Evolutionary conservation across 2,888 invertebrate genomes (phyloP).

Genomic region (Melanostoma mellinum): DNA sequence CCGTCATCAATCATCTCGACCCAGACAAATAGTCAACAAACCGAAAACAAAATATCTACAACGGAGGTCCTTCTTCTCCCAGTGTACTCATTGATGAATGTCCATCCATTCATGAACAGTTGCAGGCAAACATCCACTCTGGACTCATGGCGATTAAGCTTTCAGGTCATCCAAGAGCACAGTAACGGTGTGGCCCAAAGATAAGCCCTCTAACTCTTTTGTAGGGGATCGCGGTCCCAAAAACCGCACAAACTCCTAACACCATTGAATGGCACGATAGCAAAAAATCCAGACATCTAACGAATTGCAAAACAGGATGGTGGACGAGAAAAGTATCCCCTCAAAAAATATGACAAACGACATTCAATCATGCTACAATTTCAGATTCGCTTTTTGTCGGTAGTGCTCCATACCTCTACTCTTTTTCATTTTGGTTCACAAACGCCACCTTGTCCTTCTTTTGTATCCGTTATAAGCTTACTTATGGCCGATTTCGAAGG

Average conservation of each 20-base stretch:
- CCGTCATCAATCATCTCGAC: slow-evolving; percentile 61
- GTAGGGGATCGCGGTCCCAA: neutral
- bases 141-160: slow-evolving; percentile 37
- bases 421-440: neutral
- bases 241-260: slow-evolving; percentile 43
- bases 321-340: slow-evolving; percentile 29
- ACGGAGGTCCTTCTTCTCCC: slow-evolving; percentile 10
- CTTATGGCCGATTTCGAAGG: slow-evolving; percentile 44
- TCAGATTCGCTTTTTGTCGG: slow-evolving; percentile 35
- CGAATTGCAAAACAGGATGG: slow-evolving; percentile 18
- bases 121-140: slow-evolving; percentile 38
- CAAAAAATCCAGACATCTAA: slow-evolving; percentile 24
- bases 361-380: slow-evolving; percentile 80
- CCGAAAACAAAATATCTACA: slow-evolving; percentile 37
- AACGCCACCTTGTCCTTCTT: slow-evolving; percentile 1
- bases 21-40: slow-evolving; percentile 67
- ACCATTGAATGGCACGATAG: slow-evolving; percentile 46
- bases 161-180: slow-evolving; percentile 23
- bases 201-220: slow-evolving; percentile 62
- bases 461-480: slow-evolving; percentile 33
- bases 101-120: slow-evolving; percentile 45
- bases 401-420: neutral
- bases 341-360: slow-evolving; percentile 80
- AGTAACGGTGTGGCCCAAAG: slow-evolving; percentile 44
- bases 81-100: slow-evolving; percentile 42